Percentiles rank a stretch among this genome's conserved stretches.
Conservation (phyloP, 2,888 invertebrate species). For the Drosophila parthenogenetica region DNA sequence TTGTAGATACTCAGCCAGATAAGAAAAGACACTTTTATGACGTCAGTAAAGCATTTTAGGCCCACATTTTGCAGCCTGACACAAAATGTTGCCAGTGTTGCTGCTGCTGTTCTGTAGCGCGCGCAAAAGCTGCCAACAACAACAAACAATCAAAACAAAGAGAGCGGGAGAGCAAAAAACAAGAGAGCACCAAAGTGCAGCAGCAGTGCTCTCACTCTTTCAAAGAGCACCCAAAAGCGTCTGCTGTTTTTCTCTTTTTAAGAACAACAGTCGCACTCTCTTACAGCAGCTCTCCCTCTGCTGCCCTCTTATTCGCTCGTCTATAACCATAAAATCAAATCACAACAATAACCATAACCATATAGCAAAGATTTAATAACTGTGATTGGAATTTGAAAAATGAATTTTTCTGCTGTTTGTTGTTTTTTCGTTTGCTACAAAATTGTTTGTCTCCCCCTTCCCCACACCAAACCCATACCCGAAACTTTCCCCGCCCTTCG, state of each 20-base stretch:
- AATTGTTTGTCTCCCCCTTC: slow-evolving; percentile 42
- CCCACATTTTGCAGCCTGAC: slow-evolving; percentile 63
- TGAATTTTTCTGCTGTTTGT: slow-evolving; percentile 63
- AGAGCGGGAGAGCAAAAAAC: slow-evolving; percentile 20
- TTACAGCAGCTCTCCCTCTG: neutral
- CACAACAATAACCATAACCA: slow-evolving; percentile 80
- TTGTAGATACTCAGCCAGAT: slow-evolving; percentile 74
- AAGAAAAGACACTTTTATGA: slow-evolving; percentile 80
- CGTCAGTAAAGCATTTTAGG: slow-evolving; percentile 79
- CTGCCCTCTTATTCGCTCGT: slow-evolving; percentile 31
- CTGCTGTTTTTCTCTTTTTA: slow-evolving; percentile 7
- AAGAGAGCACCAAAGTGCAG: neutral
- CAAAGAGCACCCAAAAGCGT: slow-evolving; percentile 43
- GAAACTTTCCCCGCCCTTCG: neutral
- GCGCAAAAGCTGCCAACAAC: slow-evolving; percentile 61
- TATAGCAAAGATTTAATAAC: slow-evolving; percentile 79
- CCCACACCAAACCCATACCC: neutral
- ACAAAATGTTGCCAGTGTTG: slow-evolving; percentile 51
- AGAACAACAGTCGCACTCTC: slow-evolving; percentile 4
- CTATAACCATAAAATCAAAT: slow-evolving; percentile 79
- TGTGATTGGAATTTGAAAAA: slow-evolving; percentile 79
- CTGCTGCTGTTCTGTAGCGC: slow-evolving; percentile 52
- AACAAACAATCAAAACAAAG: slow-evolving; percentile 56
- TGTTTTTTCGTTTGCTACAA: slow-evolving; percentile 29
- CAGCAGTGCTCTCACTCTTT: slow-evolving; percentile 32